These are phyloP conservation scores for Eupithecia exiguata DNA, from an alignment of 2,888 invertebrate genomes.

Conservation along the genomic window DNA sequence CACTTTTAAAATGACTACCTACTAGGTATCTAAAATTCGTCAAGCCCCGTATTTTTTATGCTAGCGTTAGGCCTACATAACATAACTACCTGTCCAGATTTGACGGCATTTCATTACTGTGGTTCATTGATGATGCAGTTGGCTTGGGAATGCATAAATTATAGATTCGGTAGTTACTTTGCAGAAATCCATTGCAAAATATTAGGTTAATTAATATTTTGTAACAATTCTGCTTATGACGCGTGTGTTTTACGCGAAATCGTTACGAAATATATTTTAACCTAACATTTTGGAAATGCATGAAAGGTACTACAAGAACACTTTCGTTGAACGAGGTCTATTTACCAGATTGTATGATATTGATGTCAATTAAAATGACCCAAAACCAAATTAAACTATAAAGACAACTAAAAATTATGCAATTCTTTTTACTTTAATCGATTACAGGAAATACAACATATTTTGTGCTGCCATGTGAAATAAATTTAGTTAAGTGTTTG, in stretches of 20 bases:
- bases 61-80: constrained; percentile 9
- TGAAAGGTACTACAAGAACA: background rate
- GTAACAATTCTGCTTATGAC: no score
- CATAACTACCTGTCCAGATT: background rate
- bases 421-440: background rate
- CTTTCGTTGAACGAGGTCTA: background rate
- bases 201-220: no score
- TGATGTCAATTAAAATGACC: background rate
- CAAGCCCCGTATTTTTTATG: constrained; percentile 21
- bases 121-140: background rate
- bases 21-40: constrained; percentile 18
- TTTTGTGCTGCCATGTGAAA: background rate
- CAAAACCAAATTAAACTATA: background rate
- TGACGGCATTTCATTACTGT: background rate
- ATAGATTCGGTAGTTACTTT: no score
- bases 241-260: no score
- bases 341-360: background rate
- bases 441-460: background rate
- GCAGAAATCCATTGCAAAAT: no score
- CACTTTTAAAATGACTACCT: constrained; percentile 24
- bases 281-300: no score
- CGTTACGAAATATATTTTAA: no score
- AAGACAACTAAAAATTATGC: background rate
- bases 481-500: background rate
- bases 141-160: background rate